A percentile compares a stretch with the other conserved stretches of the same genome.
These are phyloP conservation scores for Champsocephalus esox DNA, from an alignment of 2,797 vertebrate species.

Conservation along the genomic window DNA sequence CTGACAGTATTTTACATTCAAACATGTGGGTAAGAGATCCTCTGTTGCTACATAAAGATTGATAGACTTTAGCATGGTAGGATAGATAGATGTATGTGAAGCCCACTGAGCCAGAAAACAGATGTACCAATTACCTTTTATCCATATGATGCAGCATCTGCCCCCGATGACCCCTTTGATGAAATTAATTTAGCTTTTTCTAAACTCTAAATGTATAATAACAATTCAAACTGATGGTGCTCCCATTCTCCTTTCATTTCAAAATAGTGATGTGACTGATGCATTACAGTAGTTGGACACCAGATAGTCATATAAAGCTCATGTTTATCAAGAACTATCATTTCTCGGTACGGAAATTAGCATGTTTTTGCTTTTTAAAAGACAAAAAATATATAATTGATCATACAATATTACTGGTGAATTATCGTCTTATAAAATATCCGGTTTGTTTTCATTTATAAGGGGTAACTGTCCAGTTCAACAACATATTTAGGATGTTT, in stretches of 20 bases:
- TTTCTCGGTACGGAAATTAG: not conserved
- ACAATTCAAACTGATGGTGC: not conserved
- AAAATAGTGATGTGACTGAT: not conserved
- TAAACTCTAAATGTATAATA: not conserved
- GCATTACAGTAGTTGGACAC: too few relatives aligned
- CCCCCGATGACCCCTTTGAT: conserved; percentile 7
- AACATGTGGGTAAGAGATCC: conserved; percentile 54
- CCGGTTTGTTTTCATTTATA: not conserved
- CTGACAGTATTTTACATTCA: conserved; percentile 37
- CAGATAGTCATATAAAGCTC: not conserved
- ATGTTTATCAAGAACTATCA: not conserved
- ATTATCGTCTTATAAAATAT: not conserved
- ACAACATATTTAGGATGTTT: not conserved
- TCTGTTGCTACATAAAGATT: conserved; percentile 48
- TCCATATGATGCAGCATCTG: conserved; percentile 19
- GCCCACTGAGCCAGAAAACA: conserved; percentile 36
- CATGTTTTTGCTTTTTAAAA: not conserved
- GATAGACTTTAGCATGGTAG: conserved; percentile 33
- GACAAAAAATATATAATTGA: not conserved
- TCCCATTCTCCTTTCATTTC: not conserved
- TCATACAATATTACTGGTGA: not conserved
- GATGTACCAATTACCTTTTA: conserved; percentile 16
- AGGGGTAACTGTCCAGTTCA: not conserved
- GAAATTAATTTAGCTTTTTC: not conserved
- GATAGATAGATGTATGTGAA: conserved; percentile 36